phyloP scores from a whole-genome alignment of 2,888 invertebrate species.

The Germaria angustata region DNA sequence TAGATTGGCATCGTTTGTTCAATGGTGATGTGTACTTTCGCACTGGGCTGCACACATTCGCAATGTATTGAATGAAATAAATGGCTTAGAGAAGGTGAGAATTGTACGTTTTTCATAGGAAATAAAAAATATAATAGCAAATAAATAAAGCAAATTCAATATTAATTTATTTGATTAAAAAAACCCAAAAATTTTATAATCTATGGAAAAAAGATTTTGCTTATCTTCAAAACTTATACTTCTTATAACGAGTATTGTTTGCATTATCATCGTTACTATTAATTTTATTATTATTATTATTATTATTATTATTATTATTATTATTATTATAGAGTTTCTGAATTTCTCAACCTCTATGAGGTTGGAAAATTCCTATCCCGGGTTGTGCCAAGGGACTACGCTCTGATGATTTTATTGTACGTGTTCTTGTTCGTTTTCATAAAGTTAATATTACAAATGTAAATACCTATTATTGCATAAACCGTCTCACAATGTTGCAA shows the following conservation, averaged over 20 bases:
- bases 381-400: too few species aligned
- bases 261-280: too few species aligned
- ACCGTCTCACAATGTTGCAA: too few species aligned
- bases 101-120: neutral
- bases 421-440: too few species aligned
- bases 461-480: too few species aligned
- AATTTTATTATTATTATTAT: neutral
- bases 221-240: conserved; percentile 36
- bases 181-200: conserved; percentile 3
- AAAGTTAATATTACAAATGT: too few species aligned
- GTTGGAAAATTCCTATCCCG: too few species aligned
- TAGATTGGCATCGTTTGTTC: conserved; percentile 52
- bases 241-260: too few species aligned
- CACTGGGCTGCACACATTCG: conserved; percentile 1
- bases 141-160: neutral
- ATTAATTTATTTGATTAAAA: conserved; percentile 12
- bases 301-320: too few species aligned
- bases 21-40: conserved; percentile 7
- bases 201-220: neutral
- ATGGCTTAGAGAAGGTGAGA: conserved; percentile 11
- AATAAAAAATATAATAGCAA: neutral
- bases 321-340: too few species aligned
- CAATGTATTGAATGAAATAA: conserved; percentile 12
- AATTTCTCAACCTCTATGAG: too few species aligned
- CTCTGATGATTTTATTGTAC: too few species aligned